phyloP scores from a whole-genome alignment of 2,113 vertebrate species.

The Boulengeromyrus knoepffleri region DNA sequence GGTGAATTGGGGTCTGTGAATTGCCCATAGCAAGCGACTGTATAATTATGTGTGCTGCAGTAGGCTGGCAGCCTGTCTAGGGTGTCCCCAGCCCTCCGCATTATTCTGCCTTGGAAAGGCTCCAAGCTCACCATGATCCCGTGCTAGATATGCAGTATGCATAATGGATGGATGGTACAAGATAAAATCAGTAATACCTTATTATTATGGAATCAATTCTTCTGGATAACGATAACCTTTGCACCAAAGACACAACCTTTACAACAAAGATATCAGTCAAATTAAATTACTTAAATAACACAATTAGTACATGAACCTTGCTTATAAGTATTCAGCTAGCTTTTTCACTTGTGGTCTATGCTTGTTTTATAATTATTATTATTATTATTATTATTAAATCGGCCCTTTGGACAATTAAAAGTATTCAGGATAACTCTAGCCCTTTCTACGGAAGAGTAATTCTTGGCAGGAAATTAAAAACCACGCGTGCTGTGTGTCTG shows the following conservation, averaged over 20 bases:
- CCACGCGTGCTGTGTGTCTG: background rate
- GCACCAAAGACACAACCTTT: background rate
- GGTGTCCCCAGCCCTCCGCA: background rate
- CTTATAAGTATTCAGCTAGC: background rate
- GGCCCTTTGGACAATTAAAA: slow-evolving; percentile 19
- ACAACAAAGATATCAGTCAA: background rate
- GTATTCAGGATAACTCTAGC: slow-evolving; percentile 3
- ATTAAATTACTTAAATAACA: background rate
- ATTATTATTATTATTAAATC: background rate
- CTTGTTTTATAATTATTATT: background rate
- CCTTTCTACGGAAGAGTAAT: slow-evolving; percentile 14
- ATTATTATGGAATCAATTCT: background rate
- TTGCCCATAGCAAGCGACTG: background rate
- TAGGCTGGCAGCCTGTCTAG: background rate
- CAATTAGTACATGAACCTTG: background rate
- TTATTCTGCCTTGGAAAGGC: background rate
- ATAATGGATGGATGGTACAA: background rate
- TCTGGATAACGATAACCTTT: background rate
- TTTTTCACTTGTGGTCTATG: background rate
- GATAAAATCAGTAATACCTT: background rate
- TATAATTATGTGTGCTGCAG: background rate
- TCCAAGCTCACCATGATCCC: background rate
- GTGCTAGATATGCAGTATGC: background rate
- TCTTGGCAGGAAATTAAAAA: slow-evolving; percentile 24
- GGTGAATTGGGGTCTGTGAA: background rate